A percentile compares a stretch with the other conserved stretches of the same genome.
phyloP scores from a whole-genome alignment of 1,140 invertebrate species.

The Acromyrmex echinatior region DNA sequence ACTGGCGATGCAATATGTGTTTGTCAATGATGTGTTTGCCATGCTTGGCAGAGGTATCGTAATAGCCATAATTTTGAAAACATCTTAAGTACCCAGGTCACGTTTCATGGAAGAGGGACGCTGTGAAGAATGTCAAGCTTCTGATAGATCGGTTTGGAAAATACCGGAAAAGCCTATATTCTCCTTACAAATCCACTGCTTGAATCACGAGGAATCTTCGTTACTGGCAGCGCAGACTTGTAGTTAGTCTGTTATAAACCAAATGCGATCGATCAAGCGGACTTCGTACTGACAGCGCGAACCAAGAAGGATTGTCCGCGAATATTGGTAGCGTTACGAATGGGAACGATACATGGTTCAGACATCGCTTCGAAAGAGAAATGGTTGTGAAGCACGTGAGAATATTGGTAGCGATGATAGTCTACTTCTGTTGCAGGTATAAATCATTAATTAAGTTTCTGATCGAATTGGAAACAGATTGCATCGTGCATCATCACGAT shows the following conservation, averaged over 20 bases:
- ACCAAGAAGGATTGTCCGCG: constrained; percentile 47
- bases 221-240: constrained; percentile 13
- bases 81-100: constrained; percentile 40
- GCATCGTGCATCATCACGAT: background rate
- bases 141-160: constrained; percentile 63
- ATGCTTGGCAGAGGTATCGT: constrained; percentile 8
- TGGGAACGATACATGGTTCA: constrained; percentile 1
- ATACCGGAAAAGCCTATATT: constrained; percentile 37
- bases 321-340: constrained; percentile 10
- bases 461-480: constrained; percentile 12
- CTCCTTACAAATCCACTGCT: background rate
- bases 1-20: constrained; percentile 20
- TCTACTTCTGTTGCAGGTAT: background rate
- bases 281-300: constrained; percentile 22
- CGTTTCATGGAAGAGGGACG: constrained; percentile 44
- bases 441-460: constrained; percentile 42
- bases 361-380: background rate
- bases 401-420: background rate
- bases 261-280: constrained; percentile 53
- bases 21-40: constrained; percentile 14
- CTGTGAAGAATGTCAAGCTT: constrained; percentile 46
- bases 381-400: background rate
- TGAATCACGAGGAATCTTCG: constrained; percentile 47
- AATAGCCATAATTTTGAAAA: constrained; percentile 24
- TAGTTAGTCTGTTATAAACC: constrained; percentile 54